phyloP scores from a whole-genome alignment of 2,888 invertebrate genomes.

The Poecilus cupreus region DNA sequence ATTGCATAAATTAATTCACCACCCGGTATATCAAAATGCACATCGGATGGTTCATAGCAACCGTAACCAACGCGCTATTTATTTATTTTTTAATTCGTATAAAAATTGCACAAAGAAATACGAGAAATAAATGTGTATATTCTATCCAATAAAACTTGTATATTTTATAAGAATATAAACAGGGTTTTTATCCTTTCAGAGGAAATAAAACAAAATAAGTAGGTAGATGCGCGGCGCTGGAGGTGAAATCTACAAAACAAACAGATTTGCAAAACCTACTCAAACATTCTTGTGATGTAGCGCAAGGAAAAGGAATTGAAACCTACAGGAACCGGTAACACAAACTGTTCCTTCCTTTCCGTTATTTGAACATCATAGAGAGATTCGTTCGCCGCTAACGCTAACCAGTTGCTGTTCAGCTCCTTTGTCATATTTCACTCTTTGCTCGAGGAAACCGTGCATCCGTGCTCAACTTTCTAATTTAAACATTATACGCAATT shows the following conservation, averaged over 20 bases:
- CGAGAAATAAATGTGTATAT: too few relatives aligned
- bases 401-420: neutral
- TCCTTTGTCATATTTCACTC: conserved; percentile 25
- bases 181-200: neutral
- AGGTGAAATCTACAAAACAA: conserved; percentile 28
- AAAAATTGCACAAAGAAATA: too few relatives aligned
- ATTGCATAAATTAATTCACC: too few relatives aligned
- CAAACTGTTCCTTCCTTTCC: conserved; percentile 47
- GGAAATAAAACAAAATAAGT: conserved; percentile 17
- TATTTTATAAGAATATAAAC: neutral
- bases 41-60: too few relatives aligned
- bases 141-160: neutral
- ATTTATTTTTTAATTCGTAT: too few relatives aligned
- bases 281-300: conserved; percentile 36
- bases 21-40: too few relatives aligned
- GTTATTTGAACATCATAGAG: conserved; percentile 54
- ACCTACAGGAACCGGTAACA: conserved; percentile 46
- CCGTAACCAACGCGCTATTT: too few relatives aligned
- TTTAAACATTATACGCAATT: conserved; percentile 43
- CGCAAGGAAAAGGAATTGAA: conserved; percentile 47
- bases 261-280: conserved; percentile 37
- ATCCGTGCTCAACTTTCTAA: conserved; percentile 12
- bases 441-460: neutral
- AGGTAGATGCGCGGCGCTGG: neutral
- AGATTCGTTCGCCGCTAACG: neutral